A percentile compares a stretch with the other conserved stretches of the same genome.
Conservation (phyloP, 2,888 invertebrate genomes). For the Meliscaeva auricollis region DNA sequence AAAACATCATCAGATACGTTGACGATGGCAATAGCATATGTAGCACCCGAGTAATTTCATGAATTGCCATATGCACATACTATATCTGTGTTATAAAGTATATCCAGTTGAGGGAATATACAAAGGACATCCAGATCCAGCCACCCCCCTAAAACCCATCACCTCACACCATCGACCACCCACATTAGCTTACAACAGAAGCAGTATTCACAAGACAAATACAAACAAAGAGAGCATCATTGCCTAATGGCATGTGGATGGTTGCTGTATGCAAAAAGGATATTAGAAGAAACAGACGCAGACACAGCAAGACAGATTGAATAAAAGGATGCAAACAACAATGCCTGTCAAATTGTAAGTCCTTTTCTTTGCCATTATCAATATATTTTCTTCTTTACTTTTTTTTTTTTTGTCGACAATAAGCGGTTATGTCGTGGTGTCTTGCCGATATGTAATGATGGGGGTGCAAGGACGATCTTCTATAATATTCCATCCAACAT, state of each 20-base stretch:
- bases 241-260: constrained; percentile 65
- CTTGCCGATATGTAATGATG: neutral
- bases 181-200: constrained; percentile 21
- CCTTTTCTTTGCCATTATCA: constrained; percentile 63
- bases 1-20: constrained; percentile 75
- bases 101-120: constrained; percentile 33
- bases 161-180: constrained; percentile 2
- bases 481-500: constrained; percentile 22
- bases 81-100: constrained; percentile 1
- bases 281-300: constrained; percentile 22
- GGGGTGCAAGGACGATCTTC: constrained; percentile 33
- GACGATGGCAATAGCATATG: constrained; percentile 73
- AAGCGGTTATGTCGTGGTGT: neutral
- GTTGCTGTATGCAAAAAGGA: constrained; percentile 58
- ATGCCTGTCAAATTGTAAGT: constrained; percentile 72
- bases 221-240: constrained; percentile 72
- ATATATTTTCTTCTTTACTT: constrained; percentile 32
- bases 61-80: constrained; percentile 61
- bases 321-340: constrained; percentile 72
- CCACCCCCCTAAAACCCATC: neutral
- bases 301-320: constrained; percentile 49
- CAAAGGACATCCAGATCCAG: constrained; percentile 59
- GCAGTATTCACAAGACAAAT: constrained; percentile 26
- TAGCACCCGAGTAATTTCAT: constrained; percentile 69
- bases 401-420: neutral